Conservation (phyloP, 2,888 invertebrate species). For the Drosophila subsilvestris region DNA sequence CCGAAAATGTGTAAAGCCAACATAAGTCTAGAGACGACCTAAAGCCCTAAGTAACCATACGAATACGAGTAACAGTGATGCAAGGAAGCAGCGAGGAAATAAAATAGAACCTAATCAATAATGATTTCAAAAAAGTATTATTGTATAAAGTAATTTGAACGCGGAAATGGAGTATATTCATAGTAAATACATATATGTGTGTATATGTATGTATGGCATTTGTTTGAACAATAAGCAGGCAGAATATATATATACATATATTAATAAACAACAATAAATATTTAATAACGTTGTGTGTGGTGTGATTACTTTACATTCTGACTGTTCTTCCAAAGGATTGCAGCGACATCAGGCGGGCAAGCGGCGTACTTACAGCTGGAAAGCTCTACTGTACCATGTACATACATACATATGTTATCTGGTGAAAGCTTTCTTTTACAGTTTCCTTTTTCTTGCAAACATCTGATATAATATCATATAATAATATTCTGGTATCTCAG, state of each 20-base stretch:
- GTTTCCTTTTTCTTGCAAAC: background rate
- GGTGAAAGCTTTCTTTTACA: background rate
- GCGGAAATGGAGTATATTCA: conserved; percentile 44
- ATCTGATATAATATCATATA: background rate
- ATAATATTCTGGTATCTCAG: background rate
- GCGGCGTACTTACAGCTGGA: background rate
- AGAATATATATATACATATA: conserved; percentile 33
- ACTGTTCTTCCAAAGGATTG: conserved; percentile 1
- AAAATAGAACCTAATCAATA: conserved; percentile 37
- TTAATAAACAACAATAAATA: conserved; percentile 74
- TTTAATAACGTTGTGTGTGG: conserved; percentile 39
- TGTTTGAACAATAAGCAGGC: conserved; percentile 54
- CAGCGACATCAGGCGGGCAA: conserved; percentile 21
- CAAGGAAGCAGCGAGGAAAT: conserved; percentile 48
- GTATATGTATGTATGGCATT: conserved; percentile 47
- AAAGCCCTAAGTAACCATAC: conserved; percentile 19
- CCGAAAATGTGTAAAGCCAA: conserved; percentile 31
- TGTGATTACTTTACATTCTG: background rate
- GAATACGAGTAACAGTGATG: conserved; percentile 39
- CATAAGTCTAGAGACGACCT: conserved; percentile 18
- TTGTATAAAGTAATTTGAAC: conserved; percentile 61
- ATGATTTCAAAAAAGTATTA: conserved; percentile 33
- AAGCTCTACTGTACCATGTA: background rate
- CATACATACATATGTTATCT: background rate
- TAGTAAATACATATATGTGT: conserved; percentile 16